Evolutionary conservation across 2,888 invertebrate genomes (phyloP).

Genomic region (Yponomeuta sedellus): DNA sequence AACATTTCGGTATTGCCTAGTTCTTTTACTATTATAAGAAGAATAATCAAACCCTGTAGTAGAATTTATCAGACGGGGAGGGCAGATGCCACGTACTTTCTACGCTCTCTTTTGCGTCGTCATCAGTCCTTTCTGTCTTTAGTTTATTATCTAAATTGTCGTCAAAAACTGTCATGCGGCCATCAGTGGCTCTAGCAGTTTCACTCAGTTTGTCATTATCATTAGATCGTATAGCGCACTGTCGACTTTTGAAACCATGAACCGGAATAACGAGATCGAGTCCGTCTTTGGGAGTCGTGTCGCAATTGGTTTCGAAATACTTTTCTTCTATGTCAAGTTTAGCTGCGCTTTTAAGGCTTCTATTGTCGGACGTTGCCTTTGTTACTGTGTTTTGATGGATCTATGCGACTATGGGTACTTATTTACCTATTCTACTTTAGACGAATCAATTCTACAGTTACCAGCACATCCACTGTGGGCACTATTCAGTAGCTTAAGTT

Average conservation of each 20-base stretch:
- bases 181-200: neutral
- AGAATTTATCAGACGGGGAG: too few species aligned
- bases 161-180: neutral
- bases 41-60: too few species aligned
- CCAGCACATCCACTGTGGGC: too few species aligned
- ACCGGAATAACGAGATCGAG: constrained; percentile 44
- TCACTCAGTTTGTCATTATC: constrained; percentile 35
- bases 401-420: neutral
- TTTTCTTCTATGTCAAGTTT: constrained; percentile 19
- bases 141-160: neutral
- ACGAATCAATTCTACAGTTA: too few species aligned
- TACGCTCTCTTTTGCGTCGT: too few species aligned
- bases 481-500: too few species aligned
- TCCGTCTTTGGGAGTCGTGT: constrained; percentile 20
- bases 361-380: neutral
- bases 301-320: neutral
- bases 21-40: too few species aligned
- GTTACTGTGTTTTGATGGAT: neutral
- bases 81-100: too few species aligned
- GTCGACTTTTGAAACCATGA: constrained; percentile 50
- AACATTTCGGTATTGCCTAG: too few species aligned
- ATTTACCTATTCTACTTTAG: neutral
- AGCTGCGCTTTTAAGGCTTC: neutral
- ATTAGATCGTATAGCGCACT: neutral
- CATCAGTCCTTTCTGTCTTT: neutral